Evolutionary conservation across 2,113 vertebrate species (phyloP).

Genomic region (Blennius ocellaris): DNA sequence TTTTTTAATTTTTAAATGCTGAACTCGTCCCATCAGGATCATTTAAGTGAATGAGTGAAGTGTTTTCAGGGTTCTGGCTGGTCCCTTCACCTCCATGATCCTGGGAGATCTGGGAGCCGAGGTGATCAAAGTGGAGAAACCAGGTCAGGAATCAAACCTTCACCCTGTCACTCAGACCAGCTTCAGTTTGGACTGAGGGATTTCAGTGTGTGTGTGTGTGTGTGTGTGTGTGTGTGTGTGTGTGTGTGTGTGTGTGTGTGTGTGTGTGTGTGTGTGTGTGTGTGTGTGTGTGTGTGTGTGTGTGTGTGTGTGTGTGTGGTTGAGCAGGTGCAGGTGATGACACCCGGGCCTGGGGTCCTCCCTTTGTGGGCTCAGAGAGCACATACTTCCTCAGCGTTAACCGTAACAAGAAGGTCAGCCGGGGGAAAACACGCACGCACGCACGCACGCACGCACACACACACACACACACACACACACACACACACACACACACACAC

Average conservation of each 20-base stretch:
- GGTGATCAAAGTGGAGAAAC: conserved; percentile 95
- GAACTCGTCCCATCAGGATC: neutral
- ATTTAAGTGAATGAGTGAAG: neutral
- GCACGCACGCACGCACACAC: too few relatives aligned
- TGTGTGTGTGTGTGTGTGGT: neutral
- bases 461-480: too few relatives aligned
- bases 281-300: too few relatives aligned
- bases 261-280: too few relatives aligned
- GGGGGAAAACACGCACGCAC: neutral
- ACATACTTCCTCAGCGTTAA: conserved; percentile 96
- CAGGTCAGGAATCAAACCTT: conserved; percentile 84
- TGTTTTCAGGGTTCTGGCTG: conserved; percentile 90
- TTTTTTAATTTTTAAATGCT: neutral
- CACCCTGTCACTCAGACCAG: too few relatives aligned
- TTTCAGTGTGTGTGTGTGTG: too few relatives aligned
- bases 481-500: too few relatives aligned
- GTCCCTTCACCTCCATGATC: conserved; percentile 97
- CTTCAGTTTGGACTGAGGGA: too few relatives aligned
- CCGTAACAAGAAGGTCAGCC: conserved; percentile 90
- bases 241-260: too few relatives aligned
- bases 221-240: too few relatives aligned
- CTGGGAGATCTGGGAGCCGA: conserved; percentile 96
- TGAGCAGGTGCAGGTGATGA: conserved; percentile 90
- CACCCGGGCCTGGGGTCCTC: conserved; percentile 94
- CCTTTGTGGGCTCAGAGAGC: conserved; percentile 90